A percentile compares a stretch with the other conserved stretches of the same genome.
These are phyloP conservation scores for Morelia viridis DNA, from an alignment of 2,797 vertebrate species.

Conservation along the genomic window DNA sequence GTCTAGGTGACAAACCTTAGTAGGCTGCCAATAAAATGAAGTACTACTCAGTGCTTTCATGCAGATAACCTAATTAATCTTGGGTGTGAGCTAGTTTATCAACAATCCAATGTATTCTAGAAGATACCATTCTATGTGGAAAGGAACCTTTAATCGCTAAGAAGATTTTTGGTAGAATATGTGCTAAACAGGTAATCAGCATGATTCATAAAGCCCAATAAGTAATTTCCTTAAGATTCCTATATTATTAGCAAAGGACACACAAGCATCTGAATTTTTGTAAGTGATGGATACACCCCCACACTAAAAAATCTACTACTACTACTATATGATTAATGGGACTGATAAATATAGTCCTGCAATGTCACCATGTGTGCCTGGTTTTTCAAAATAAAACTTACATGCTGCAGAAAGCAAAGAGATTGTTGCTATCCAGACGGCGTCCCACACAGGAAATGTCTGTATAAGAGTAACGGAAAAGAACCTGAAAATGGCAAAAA, in stretches of 20 bases:
- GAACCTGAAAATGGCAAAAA: slow-evolving; percentile 66
- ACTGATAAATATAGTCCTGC: background rate
- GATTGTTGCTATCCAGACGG: slow-evolving; percentile 67
- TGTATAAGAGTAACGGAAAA: slow-evolving; percentile 80
- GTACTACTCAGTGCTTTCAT: background rate
- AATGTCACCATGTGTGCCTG: background rate
- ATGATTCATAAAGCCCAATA: background rate
- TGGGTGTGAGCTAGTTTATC: background rate
- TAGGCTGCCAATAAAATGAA: background rate
- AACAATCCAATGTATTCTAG: background rate
- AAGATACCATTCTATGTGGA: background rate
- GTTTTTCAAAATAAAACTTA: slow-evolving; percentile 66
- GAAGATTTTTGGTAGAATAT: background rate
- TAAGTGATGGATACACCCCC: background rate
- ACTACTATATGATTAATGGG: background rate
- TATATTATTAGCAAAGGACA: background rate
- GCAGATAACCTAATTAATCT: background rate
- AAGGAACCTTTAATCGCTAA: background rate
- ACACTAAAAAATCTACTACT: background rate
- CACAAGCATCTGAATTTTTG: background rate
- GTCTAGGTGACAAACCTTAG: background rate
- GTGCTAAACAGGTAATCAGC: background rate
- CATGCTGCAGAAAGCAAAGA: slow-evolving; percentile 83
- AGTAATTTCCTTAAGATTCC: background rate
- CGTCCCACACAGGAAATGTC: slow-evolving; percentile 85